Percentiles rank a stretch among this genome's conserved stretches.
phyloP scores from a whole-genome alignment of 2,113 vertebrate species.

The Microtus montanus region DNA sequence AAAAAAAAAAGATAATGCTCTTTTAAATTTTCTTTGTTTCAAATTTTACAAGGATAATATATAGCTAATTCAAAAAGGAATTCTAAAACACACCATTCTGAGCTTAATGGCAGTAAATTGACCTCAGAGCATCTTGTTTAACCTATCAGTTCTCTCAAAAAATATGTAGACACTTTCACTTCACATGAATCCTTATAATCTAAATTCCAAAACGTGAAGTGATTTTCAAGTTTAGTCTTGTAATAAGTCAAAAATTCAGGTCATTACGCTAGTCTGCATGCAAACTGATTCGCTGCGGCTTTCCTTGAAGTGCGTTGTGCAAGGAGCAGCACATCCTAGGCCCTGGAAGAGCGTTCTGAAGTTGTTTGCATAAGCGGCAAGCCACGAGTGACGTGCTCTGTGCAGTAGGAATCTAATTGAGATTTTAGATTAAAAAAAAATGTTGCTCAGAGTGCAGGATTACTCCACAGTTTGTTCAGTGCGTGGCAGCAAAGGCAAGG shows the following conservation, averaged over 20 bases:
- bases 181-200: slow-evolving; percentile 44
- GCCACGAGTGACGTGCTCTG: background rate
- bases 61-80: background rate
- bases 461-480: background rate
- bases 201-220: slow-evolving; percentile 53
- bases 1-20: background rate
- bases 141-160: slow-evolving; percentile 35
- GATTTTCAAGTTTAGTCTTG: slow-evolving; percentile 34
- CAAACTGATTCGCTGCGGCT: slow-evolving; percentile 39
- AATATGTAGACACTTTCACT: background rate
- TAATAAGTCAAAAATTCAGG: background rate
- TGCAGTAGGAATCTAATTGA: background rate
- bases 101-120: background rate
- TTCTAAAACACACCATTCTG: slow-evolving; percentile 39
- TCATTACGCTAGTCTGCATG: slow-evolving; percentile 31
- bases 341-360: background rate
- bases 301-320: background rate
- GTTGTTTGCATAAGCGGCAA: background rate
- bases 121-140: background rate
- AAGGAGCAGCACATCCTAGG: background rate
- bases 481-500: background rate
- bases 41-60: background rate
- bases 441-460: background rate
- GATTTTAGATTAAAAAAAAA: slow-evolving; percentile 19
- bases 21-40: background rate